These are phyloP conservation scores for Anguilla pacifica DNA, from an alignment of 2,797 vertebrate species.

Conservation along the genomic window DNA sequence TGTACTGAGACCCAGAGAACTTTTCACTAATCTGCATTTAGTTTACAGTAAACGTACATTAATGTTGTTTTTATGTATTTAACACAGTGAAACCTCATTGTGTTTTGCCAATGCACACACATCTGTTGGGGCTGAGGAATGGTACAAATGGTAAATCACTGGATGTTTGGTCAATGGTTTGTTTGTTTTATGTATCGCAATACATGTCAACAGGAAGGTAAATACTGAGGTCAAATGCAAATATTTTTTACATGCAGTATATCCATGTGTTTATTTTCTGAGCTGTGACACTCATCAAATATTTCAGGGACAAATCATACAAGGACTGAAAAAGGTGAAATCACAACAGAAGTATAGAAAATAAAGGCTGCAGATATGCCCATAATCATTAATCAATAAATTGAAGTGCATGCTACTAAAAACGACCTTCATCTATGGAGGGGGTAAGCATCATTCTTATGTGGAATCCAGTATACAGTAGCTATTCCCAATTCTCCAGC, in stretches of 20 bases:
- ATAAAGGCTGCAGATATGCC: not conserved
- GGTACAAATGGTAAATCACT: not conserved
- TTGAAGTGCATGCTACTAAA: not conserved
- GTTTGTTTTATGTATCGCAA: constrained; percentile 2
- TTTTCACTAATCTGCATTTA: too few species aligned
- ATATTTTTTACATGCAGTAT: too few species aligned
- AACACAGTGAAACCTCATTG: constrained; percentile 29
- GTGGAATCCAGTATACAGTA: not conserved
- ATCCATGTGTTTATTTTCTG: too few species aligned
- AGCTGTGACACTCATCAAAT: too few species aligned
- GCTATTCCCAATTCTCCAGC: not conserved
- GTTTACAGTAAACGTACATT: too few species aligned
- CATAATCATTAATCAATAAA: not conserved
- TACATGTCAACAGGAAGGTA: not conserved
- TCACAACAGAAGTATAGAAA: too few species aligned
- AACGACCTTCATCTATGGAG: too few species aligned
- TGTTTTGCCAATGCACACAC: not conserved
- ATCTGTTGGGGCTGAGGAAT: constrained; percentile 21
- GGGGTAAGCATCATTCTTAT: not conserved
- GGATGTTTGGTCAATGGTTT: not conserved
- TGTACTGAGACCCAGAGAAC: too few species aligned
- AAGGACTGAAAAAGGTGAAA: too few species aligned
- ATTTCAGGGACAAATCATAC: too few species aligned
- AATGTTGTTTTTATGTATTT: not conserved
- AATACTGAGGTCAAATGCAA: too few species aligned